Evolutionary conservation across 1,140 invertebrate species (phyloP), one percentile per base, ranked within the genome.

Genomic region (Aporrectodea caliginosa): DNA sequence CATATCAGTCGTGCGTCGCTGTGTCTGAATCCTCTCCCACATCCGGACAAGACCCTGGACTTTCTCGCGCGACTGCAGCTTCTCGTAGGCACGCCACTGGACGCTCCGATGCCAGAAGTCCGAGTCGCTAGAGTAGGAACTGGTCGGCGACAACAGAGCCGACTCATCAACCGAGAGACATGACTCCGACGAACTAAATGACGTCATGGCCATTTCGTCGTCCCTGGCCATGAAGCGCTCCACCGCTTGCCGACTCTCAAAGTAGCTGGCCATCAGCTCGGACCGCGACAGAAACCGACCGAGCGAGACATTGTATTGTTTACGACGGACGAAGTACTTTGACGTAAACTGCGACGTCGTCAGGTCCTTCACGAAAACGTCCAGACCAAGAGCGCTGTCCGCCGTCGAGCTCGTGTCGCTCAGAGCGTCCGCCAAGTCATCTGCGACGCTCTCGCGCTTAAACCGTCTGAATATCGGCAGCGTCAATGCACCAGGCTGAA

Each of bases 101-200:
- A 35, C 75, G 32, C 29, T 22, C 2, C 58, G 27, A 33, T 35
- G 70, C 32, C 30, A 30, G 14, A 74, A 34, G 31, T 78, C 69
- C 30, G 43, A 70, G 16, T 80, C 79, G 29, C 70, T 74, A 35
- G 77, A 78, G 74, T 77, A 78, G 16, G 80, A 81, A 32, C 77
- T 74, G 22, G 81, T 33, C 30, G 82, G 79, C 2, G 82, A 82
- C 0, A 79, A 16, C 35, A 79, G 22, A 16, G 58, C 43, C 29
- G 79, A 58, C 22, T 82, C 82, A 69, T 84, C 82, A 12, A 83
- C 71, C 1, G 83, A 84, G 79, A 82, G 80, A 69, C 82, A 84
- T 0, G 84, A 84, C 58, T 84, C 83, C 1, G 82, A 82, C 0
- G 83, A 82, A 35, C 82, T 82, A n/a, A 73, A 78, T 2, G 79